Evolutionary conservation across 2,888 invertebrate genomes (phyloP).

Genomic region (Amiota mariae): DNA sequence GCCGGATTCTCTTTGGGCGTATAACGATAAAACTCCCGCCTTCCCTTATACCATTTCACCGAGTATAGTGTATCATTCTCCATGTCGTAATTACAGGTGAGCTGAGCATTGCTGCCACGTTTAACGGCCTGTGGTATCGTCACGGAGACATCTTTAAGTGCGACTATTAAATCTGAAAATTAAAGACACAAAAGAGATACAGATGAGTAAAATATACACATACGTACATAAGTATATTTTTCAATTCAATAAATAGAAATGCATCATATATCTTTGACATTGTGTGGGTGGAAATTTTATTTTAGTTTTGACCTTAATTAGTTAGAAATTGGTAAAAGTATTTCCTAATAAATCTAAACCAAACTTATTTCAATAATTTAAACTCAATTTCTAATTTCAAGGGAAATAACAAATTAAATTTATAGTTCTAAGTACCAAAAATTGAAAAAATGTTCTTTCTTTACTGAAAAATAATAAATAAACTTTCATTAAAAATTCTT

Average conservation of each 20-base stretch:
- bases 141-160: constrained; percentile 80
- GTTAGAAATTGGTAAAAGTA: background rate
- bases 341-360: background rate
- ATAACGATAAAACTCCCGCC: constrained; percentile 88
- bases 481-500: too few species aligned
- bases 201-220: background rate
- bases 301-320: background rate
- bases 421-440: too few species aligned
- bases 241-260: too few species aligned
- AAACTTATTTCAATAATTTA: background rate
- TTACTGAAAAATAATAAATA: too few species aligned
- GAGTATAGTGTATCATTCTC: constrained; percentile 86
- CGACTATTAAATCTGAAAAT: constrained; percentile 71
- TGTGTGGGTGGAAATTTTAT: background rate
- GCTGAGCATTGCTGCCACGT: constrained; percentile 79
- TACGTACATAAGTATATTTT: background rate
- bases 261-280: too few species aligned
- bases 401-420: too few species aligned
- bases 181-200: constrained; percentile 20
- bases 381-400: too few species aligned
- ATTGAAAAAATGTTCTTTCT: too few species aligned
- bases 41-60: constrained; percentile 91
- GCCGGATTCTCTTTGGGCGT: constrained; percentile 83
- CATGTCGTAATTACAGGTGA: constrained; percentile 86
- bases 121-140: constrained; percentile 81